phyloP scores from a whole-genome alignment of 2,797 vertebrate species.

The Helostoma temminkii region DNA sequence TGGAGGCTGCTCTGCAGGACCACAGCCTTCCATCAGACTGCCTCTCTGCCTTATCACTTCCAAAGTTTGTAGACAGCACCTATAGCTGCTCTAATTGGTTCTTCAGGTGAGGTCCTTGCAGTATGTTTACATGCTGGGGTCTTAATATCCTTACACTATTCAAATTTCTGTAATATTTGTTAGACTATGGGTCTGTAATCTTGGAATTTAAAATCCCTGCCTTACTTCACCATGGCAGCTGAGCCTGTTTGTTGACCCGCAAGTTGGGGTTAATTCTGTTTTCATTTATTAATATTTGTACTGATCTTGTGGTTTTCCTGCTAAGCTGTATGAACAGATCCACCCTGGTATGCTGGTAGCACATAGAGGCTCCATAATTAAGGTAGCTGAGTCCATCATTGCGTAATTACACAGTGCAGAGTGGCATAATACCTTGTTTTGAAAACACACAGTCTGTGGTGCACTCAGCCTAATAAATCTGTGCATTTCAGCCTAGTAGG shows the following conservation, averaged over 20 bases:
- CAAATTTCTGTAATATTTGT: slow-evolving; percentile 8
- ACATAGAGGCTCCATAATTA: slow-evolving; percentile 70
- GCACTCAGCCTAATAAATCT: slow-evolving; percentile 54
- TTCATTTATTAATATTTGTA: slow-evolving; percentile 52
- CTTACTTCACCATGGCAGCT: slow-evolving; percentile 34
- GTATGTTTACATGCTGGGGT: slow-evolving; percentile 16
- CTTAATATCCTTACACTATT: slow-evolving; percentile 57
- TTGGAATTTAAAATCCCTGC: slow-evolving; percentile 30
- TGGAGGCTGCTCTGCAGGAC: slow-evolving; percentile 55
- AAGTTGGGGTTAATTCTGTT: slow-evolving; percentile 35
- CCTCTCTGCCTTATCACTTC: slow-evolving; percentile 42
- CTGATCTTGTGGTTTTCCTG: slow-evolving; percentile 30
- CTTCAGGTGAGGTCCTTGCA: slow-evolving; percentile 43
- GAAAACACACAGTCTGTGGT: slow-evolving; percentile 66
- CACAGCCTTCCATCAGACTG: slow-evolving; percentile 53
- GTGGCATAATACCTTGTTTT: slow-evolving; percentile 75
- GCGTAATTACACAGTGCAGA: slow-evolving; percentile 71
- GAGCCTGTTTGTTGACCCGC: slow-evolving; percentile 49
- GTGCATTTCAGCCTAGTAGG: slow-evolving; percentile 52
- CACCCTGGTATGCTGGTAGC: slow-evolving; percentile 55
- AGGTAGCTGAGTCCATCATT: slow-evolving; percentile 70
- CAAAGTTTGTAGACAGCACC: slow-evolving; percentile 24
- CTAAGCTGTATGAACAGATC: slow-evolving; percentile 49
- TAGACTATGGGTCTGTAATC: slow-evolving; percentile 1
- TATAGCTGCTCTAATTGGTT: slow-evolving; percentile 38